Percentiles rank a stretch among this genome's conserved stretches.
Evolutionary conservation across 2,888 invertebrate genomes (phyloP).

Genomic region (Gisinianus flammeolus): DNA sequence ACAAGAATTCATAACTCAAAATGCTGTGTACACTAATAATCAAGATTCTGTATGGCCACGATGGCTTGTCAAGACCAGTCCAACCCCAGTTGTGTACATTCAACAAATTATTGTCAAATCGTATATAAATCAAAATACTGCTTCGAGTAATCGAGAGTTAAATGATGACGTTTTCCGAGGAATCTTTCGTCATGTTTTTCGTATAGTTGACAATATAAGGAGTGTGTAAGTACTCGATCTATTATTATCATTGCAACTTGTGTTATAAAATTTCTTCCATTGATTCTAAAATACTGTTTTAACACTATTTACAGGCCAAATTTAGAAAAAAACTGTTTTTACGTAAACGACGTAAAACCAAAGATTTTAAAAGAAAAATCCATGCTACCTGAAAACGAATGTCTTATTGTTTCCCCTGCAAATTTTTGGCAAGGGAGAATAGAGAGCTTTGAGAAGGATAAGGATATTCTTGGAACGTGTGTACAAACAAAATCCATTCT

Average conservation of each 20-base stretch:
- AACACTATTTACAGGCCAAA: conserved; percentile 7
- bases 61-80: conserved; percentile 63
- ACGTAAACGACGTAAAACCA: conserved; percentile 68
- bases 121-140: conserved; percentile 87
- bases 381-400: conserved; percentile 88
- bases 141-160: conserved; percentile 68
- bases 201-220: conserved; percentile 81
- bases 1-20: conserved; percentile 64
- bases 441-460: conserved; percentile 78
- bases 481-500: too few species aligned
- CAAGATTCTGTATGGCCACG: conserved; percentile 55
- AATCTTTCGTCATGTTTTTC: conserved; percentile 87
- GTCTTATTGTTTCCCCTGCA: conserved; percentile 88
- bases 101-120: conserved; percentile 65
- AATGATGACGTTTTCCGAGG: conserved; percentile 82
- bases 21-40: conserved; percentile 44
- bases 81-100: conserved; percentile 64
- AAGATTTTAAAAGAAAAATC: conserved; percentile 66
- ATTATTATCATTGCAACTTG: conserved; percentile 2
- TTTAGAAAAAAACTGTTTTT: conserved; percentile 35
- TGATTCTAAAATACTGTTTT: background rate
- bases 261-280: too few species aligned
- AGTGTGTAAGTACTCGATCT: conserved; percentile 73
- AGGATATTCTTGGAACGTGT: conserved; percentile 79
- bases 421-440: conserved; percentile 90